Conservation (phyloP, 2,888 invertebrate genomes). For the Ophion ellenae region DNA sequence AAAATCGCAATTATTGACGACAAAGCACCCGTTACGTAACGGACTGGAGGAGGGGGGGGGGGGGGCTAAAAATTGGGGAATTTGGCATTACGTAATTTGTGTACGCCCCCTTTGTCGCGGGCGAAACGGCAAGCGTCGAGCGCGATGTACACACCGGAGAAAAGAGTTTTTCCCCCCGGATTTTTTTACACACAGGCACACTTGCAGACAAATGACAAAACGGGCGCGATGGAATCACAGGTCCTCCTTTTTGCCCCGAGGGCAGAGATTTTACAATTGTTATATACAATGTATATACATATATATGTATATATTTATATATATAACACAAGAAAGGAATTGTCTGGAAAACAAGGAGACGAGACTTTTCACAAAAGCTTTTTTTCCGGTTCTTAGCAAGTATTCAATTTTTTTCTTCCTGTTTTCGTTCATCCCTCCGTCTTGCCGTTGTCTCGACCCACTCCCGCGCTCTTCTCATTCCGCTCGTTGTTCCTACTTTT, state of each 20-base stretch:
- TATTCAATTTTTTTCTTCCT: slow-evolving; percentile 12
- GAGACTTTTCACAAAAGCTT: slow-evolving; percentile 53
- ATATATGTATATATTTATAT: background rate
- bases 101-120: too few species aligned
- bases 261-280: slow-evolving; percentile 48
- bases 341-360: slow-evolving; percentile 60
- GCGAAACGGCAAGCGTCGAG: background rate
- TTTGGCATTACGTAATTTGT: too few species aligned
- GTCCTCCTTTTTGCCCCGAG: slow-evolving; percentile 12
- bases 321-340: slow-evolving; percentile 42
- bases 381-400: slow-evolving; percentile 39
- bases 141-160: background rate
- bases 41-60: too few species aligned
- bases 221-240: slow-evolving; percentile 27
- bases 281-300: background rate
- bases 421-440: background rate
- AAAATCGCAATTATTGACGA: too few species aligned
- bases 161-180: background rate
- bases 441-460: background rate
- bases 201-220: background rate
- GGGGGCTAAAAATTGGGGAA: too few species aligned
- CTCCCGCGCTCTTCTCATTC: background rate
- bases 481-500: background rate
- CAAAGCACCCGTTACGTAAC: too few species aligned
- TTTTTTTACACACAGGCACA: background rate